A percentile compares a stretch with the other conserved stretches of the same genome.
phyloP scores from a whole-genome alignment of 1,140 invertebrate species.

The Pachyrhynchus sulphureomaculatus region DNA sequence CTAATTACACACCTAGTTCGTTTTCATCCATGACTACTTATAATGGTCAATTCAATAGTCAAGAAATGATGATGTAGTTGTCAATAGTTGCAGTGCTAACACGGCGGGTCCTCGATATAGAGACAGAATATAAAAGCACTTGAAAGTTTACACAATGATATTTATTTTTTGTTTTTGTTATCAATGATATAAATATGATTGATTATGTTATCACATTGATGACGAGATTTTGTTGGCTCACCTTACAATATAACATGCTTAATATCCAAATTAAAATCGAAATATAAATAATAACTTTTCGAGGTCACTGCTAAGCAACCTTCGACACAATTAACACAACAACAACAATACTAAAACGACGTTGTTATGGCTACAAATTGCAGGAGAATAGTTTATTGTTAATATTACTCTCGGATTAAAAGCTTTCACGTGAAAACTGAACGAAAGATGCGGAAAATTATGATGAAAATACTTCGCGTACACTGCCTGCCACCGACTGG shows the following conservation, averaged over 20 bases:
- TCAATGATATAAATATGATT: not conserved
- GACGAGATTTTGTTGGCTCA: slow-evolving; percentile 22
- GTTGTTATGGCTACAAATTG: not conserved
- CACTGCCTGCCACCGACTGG: too few species aligned
- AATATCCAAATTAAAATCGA: slow-evolving; percentile 18
- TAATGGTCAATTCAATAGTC: slow-evolving; percentile 22
- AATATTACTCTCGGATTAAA: not conserved
- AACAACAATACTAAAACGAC: slow-evolving; percentile 4
- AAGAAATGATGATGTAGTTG: slow-evolving; percentile 15
- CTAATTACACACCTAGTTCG: slow-evolving; percentile 44
- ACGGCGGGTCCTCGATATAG: not conserved
- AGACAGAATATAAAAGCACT: not conserved
- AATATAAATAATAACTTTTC: slow-evolving; percentile 22
- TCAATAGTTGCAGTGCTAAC: not conserved
- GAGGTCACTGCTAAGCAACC: slow-evolving; percentile 10
- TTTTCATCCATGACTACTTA: slow-evolving; percentile 44
- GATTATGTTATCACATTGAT: slow-evolving; percentile 22
- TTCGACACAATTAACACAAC: not conserved
- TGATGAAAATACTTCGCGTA: not conserved
- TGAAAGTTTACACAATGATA: slow-evolving; percentile 9
- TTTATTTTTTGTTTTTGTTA: slow-evolving; percentile 11
- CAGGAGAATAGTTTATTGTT: too few species aligned
- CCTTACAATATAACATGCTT: slow-evolving; percentile 21
- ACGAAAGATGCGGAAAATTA: not conserved
- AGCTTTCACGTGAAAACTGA: not conserved